Evolutionary conservation across 2,113 vertebrate genomes (phyloP).

Genomic region (Dipodomys merriami): DNA sequence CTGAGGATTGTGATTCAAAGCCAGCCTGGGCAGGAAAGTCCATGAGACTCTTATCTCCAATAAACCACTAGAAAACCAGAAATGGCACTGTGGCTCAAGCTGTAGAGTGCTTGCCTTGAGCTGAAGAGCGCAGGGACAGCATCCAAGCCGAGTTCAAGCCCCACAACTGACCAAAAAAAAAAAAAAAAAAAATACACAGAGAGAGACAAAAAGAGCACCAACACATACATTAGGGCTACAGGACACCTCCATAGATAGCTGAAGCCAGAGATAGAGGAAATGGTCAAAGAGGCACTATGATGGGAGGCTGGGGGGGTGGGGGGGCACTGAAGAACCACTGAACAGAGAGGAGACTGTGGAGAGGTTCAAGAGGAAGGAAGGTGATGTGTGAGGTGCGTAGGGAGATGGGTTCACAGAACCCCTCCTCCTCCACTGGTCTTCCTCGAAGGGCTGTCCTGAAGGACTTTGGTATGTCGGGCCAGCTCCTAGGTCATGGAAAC

Average conservation of each 20-base stretch:
- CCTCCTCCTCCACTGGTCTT: not conserved
- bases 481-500: not conserved
- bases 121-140: no score
- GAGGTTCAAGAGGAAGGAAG: not conserved
- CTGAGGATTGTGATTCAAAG: no score
- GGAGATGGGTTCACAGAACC: not conserved
- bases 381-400: no score
- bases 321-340: not conserved
- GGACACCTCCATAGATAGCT: not conserved
- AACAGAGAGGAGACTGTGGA: not conserved
- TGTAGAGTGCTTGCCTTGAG: no score
- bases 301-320: not conserved
- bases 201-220: not conserved
- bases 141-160: no score
- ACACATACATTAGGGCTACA: not conserved
- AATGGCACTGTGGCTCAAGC: no score
- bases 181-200: no score
- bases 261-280: not conserved
- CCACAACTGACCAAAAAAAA: no score
- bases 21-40: no score
- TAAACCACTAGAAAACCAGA: no score
- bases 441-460: not conserved
- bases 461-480: not conserved
- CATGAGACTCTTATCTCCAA: no score
- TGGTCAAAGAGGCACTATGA: not conserved